phyloP scores from a whole-genome alignment of 2,113 vertebrate species.

The Pycnonotus jocosus region DNA sequence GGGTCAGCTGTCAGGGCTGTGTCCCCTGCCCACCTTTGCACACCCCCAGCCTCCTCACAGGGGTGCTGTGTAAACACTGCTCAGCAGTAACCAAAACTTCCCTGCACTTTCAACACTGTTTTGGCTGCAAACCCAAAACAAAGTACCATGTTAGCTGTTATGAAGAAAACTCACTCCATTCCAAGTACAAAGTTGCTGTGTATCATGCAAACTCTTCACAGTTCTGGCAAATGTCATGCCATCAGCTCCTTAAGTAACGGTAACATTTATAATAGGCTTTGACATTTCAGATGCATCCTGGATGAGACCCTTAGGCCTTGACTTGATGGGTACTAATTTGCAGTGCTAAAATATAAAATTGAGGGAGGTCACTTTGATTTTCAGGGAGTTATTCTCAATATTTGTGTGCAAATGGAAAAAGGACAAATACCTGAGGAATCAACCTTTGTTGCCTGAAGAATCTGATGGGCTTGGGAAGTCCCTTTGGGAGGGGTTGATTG shows the following conservation, averaged over 20 bases:
- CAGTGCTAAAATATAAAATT: background rate
- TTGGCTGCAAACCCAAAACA: background rate
- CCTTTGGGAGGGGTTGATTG: background rate
- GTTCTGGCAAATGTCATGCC: background rate
- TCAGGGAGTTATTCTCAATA: background rate
- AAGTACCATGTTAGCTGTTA: background rate
- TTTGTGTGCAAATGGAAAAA: background rate
- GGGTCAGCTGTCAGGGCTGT: background rate
- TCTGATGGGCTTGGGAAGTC: background rate
- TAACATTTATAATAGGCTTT: background rate
- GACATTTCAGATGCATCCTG: background rate
- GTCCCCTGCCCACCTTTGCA: background rate
- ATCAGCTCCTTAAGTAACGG: background rate
- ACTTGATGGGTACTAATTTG: background rate
- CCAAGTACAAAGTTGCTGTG: background rate
- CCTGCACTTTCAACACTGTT: background rate
- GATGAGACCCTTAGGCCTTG: background rate
- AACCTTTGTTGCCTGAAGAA: background rate
- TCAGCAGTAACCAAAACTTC: background rate
- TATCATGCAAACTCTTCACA: background rate
- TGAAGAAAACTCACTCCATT: background rate
- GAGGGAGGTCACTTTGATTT: background rate
- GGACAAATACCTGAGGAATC: background rate
- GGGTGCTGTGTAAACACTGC: rapidly evolving
- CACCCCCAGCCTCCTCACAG: rapidly evolving